Percentiles rank a stretch among this genome's conserved stretches.
phyloP scores from a whole-genome alignment of 2,113 vertebrate species.

The Cariama cristata region DNA sequence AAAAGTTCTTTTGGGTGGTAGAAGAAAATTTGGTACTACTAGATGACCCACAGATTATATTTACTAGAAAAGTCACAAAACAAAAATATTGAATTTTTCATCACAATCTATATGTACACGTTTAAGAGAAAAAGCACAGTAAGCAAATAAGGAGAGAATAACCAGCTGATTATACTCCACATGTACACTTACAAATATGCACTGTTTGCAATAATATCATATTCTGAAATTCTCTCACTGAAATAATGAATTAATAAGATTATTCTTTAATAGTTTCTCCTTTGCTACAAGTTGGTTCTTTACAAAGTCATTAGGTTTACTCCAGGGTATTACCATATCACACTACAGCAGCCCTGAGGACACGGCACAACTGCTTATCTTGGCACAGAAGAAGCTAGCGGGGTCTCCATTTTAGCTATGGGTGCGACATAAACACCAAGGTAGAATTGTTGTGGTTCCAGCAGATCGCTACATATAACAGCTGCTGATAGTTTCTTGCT shows the following conservation, averaged over 20 bases:
- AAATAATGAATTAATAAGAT: background rate
- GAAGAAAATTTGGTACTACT: background rate
- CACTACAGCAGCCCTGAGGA: background rate
- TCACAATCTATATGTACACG: fast-evolving
- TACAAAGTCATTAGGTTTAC: background rate
- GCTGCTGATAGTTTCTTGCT: background rate
- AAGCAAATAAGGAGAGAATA: background rate
- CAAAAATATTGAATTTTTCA: background rate
- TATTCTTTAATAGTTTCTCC: background rate
- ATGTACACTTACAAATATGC: fast-evolving
- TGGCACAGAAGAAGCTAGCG: fast-evolving
- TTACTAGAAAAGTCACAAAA: background rate
- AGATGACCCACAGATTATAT: background rate
- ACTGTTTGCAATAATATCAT: background rate
- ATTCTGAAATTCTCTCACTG: background rate
- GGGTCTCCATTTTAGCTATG: background rate
- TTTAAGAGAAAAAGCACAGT: background rate
- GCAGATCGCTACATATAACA: background rate
- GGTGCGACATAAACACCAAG: background rate
- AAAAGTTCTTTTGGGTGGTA: background rate
- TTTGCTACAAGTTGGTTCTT: background rate
- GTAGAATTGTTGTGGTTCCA: background rate
- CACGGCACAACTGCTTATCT: background rate
- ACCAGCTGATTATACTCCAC: background rate
- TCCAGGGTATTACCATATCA: background rate